Evolutionary conservation across 2,797 vertebrate genomes (phyloP), one percentile per base, ranked within the genome.

Genomic region (Tarsius wallacei): DNA sequence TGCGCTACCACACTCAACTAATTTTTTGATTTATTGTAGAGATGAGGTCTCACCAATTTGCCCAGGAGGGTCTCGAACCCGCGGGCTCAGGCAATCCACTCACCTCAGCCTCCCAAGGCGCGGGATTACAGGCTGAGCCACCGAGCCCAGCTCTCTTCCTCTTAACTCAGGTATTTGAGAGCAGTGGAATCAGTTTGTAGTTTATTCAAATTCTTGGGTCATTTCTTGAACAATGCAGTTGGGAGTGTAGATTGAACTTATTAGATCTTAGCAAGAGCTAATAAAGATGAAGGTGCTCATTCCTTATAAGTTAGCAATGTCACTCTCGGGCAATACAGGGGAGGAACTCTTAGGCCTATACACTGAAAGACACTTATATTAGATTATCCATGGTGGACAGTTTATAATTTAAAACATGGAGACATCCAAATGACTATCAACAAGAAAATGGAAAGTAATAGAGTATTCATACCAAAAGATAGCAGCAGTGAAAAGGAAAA

Each of bases 361-460:
- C 59, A 26, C 47, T 28, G 51, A 84, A n/a, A 84, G 63, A 51
- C 26, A 21, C 66, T 33, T 59, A 53, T 42, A 93, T 88, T 57
- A 66, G 70, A 95, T 74, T 87, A 70, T 82, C 74, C 31, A 49
- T 21, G 49, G 26, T 11, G 28, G 19, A 17, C 66, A 31, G 53
- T 53, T 66, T 87, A 31, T 87, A 51, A 68, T 63, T 78, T 9
- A 5, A 33, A 63, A 59, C 19, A 57, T 1, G 10, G 53, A 93
- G 66, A 77, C 11, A 61, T 33, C 33, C 68, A 86, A n/a, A 87
- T 73, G 55, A 31, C 22, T 73, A 86, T 49, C 84, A 77, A 66
- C 36, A 91, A 93, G 73, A 89, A 42, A 77, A 81, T n/a, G 53
- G 33, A 77, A 78, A 81, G 42, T 71, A 49, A 42, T 63, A 74